Evolutionary conservation across 30 jellyfish, hydroid and myxozoan genomes (phyloP), one percentile per base, ranked within the genome.

Genomic region (Cassiopea xamachana): DNA sequence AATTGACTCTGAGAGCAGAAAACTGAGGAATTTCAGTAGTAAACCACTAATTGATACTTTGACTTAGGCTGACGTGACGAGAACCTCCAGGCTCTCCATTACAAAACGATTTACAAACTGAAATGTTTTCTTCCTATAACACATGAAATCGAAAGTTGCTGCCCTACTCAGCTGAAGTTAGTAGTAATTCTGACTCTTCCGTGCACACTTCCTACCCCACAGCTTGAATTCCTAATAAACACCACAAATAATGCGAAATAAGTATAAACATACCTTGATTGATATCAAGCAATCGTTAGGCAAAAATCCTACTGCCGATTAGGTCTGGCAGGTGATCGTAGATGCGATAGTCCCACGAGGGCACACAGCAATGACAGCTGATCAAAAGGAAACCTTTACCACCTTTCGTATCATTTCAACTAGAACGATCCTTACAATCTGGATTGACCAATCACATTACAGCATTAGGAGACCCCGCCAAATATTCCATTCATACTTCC

Each of bases 331-430:
- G 90, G 49, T 68, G 80, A 47, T 5, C 13, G 69, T 45, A 83
- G 46, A n/a, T 16, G 88, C 62, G 14, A 73, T 16, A 3, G 70
- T 27, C 92, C 92, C 92, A 84, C 92, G 92, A 84, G 92, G 75
- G 72, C 92, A 84, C 83, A 67, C 92, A 72, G 92, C 92, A 84
- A 75, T n/a, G 86, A 86, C 92, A 84, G 92, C 92, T 84, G 92
- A 84, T 84, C 92, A 84, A 84, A 84, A 79, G 62, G 90, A 77
- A 72, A 84, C 76, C 85, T 71, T 27, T 0, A 49, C 27, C 69
- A 51, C 80, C 60, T 49, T 49, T 49, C 86, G 55, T 47, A 72
- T 44, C 67, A 67, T 84, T 84, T 73, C 83, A 84, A 58, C 49
- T 15, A 39, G 92, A 45, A 84, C 92, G 72, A 84, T 72, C 92